Percentiles rank a stretch among this genome's conserved stretches.
These are phyloP conservation scores for Drosophila pallidifrons DNA, from an alignment of 1,140 invertebrate species.

Conservation along the genomic window DNA sequence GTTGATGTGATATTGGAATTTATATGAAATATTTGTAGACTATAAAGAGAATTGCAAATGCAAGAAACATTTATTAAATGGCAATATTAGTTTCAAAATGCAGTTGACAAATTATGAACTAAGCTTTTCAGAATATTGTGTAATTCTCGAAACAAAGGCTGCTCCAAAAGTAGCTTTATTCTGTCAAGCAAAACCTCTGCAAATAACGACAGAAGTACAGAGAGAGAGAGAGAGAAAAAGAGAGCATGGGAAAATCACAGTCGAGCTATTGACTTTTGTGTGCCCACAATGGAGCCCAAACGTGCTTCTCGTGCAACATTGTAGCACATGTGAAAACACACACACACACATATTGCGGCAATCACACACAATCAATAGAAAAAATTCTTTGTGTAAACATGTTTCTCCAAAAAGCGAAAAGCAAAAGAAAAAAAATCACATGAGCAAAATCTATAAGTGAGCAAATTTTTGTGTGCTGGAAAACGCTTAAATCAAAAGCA, in stretches of 20 bases:
- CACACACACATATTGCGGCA: conserved; percentile 22
- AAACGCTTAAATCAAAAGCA: conserved; percentile 67
- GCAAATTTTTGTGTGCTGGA: conserved; percentile 40
- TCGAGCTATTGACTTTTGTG: conserved; percentile 41
- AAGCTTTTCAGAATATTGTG: no score
- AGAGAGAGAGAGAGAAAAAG: background rate
- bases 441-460: conserved; percentile 41
- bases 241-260: conserved; percentile 19
- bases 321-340: conserved; percentile 38
- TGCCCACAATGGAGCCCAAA: conserved; percentile 44
- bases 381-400: conserved; percentile 71
- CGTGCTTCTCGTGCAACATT: conserved; percentile 35
- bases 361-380: conserved; percentile 68
- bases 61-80: background rate
- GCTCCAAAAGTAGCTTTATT: conserved; percentile 25
- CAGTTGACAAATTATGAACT: no score
- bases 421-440: conserved; percentile 25
- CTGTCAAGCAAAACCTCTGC: conserved; percentile 28
- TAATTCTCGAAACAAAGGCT: background rate
- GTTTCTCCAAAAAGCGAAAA: conserved; percentile 20
- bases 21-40: background rate
- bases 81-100: no score
- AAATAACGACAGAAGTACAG: conserved; percentile 22
- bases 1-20: conserved; percentile 12
- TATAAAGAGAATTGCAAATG: background rate